Evolutionary conservation across 2,113 vertebrate genomes (phyloP).

Genomic region (Microcebus murinus): DNA sequence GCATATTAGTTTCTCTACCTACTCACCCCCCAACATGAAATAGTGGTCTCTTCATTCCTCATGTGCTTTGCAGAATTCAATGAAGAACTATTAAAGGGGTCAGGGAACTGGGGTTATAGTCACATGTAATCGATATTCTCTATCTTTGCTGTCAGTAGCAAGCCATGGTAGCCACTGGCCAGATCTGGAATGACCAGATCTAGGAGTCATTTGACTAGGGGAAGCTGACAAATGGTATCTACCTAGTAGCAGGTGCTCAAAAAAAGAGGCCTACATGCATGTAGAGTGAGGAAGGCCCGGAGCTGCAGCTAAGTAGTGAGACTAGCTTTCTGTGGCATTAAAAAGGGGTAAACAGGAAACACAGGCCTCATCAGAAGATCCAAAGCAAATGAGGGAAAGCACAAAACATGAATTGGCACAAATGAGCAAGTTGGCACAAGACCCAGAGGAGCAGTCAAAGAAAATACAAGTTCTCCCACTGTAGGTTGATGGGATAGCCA

Average conservation of each 20-base stretch:
- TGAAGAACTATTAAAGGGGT: not conserved
- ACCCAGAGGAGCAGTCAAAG: not conserved
- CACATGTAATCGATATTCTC: not conserved
- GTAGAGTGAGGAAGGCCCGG: not conserved
- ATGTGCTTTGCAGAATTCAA: conserved; percentile 10
- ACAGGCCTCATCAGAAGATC: not conserved
- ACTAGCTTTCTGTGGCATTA: not conserved
- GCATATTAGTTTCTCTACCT: not conserved
- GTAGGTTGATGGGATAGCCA: not conserved
- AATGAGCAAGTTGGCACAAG: not conserved
- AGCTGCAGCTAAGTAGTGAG: not conserved
- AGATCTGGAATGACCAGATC: not conserved
- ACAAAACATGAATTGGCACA: not conserved
- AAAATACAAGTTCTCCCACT: not conserved
- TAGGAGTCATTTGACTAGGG: not conserved
- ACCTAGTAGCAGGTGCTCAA: not conserved
- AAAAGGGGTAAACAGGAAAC: not conserved
- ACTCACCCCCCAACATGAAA: not conserved
- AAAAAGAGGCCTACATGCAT: not conserved
- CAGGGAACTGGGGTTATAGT: not conserved
- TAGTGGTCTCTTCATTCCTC: not conserved
- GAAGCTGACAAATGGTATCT: not conserved
- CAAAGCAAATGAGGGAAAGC: not conserved
- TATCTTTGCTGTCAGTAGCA: not conserved
- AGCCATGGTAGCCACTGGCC: not conserved